Base-by-base conservation (phyloP, 1,140 invertebrate genomes). In the Papilio polytes region DNA sequence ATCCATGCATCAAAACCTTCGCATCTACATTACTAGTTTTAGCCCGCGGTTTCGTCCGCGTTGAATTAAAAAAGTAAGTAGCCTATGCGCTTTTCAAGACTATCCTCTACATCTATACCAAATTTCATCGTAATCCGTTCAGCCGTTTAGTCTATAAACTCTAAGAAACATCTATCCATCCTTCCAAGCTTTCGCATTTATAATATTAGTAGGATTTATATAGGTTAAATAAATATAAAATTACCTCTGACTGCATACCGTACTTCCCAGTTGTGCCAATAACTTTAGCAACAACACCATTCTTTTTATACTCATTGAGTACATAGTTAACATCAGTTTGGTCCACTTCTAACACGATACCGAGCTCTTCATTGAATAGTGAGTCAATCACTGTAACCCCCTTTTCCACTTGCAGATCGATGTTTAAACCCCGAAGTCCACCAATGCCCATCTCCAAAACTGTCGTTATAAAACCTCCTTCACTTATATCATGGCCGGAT, bases 401-500 rank as follows among this genome's bases (percentile, higher is more conserved):
- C 20, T 91, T 86, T 74, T 94, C 96, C n/a, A 97, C 96, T 2
- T 88, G 89, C 26, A 98, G 89, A 83, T 98, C 95, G 0, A 98
- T 89, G 12, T 97, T 89, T 1, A 99, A 87, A 7, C 98, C 98
- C 89, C 97, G 97, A 80, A 99, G 95, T 77, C 99, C 98, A 83
- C 97, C 98, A 91, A 99, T 99, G 46, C 97, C 97, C 99, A 99
- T 99, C 95, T 99, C 99, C 51, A 99, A 88, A 0, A 99, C 88
- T 89, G 98, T 98, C 0, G 97, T 98, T 46, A 99, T 95, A 6
- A 99, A 94, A 36, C 99, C 99, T 56, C 99, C 99, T 95, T 99
- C 99, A 92, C 98, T 99, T 1, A 99, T 96, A 94, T 99, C 99
- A 92, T 99, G 99, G 2, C 99, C 98, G n/a, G 99, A 96, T 18